These are phyloP conservation scores for Rhynchomys soricoides DNA, from an alignment of 2,113 vertebrate species.

Conservation along the genomic window DNA sequence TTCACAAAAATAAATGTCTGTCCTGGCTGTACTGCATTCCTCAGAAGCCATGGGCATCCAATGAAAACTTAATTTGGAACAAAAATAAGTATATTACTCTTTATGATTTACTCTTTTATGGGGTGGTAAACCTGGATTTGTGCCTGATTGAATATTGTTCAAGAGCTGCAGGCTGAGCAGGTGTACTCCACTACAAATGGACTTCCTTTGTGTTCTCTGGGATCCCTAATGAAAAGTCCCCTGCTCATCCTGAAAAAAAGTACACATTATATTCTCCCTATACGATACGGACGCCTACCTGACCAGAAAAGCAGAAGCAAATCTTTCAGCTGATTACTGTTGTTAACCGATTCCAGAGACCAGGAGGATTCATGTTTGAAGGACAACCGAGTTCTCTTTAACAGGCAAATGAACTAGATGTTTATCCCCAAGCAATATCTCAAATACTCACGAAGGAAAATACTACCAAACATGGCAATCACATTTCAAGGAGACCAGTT, in stretches of 20 bases:
- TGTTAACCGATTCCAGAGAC: neutral
- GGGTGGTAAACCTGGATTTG: neutral
- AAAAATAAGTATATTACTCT: constrained; percentile 15
- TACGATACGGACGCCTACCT: neutral
- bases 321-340: neutral
- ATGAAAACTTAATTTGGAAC: constrained; percentile 64
- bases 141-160: neutral
- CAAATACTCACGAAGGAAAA: neutral
- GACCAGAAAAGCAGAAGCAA: neutral
- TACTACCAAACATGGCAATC: neutral
- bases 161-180: neutral
- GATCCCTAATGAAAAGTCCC: neutral
- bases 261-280: neutral
- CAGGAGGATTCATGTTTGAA: neutral
- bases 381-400: neutral
- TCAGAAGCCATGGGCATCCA: constrained; percentile 64
- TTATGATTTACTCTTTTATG: neutral
- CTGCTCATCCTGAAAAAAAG: neutral
- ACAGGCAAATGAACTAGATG: neutral
- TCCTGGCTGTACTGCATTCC: constrained; percentile 36
- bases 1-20: constrained; percentile 47
- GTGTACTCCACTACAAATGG: neutral
- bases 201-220: neutral
- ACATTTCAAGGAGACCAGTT: neutral
- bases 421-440: neutral